Evolutionary conservation across 2,888 invertebrate species (phyloP), one percentile per base, ranked within the genome.

Genomic region (Phortica magna): DNA sequence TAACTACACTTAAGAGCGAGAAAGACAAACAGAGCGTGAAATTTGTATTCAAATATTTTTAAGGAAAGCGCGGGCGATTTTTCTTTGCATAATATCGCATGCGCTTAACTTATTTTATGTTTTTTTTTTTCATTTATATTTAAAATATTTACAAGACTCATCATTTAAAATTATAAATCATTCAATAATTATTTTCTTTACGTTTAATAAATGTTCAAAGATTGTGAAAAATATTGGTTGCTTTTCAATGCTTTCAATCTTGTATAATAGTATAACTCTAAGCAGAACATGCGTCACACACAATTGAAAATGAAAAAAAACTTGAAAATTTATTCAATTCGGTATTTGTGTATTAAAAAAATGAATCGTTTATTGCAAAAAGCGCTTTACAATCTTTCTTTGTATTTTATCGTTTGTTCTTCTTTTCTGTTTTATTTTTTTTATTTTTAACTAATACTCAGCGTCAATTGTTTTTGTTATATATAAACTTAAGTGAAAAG

Each of bases 351-450:
- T 43, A 19, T 61, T 61, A 31, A 31, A 48, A 80, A 72, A 74
- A 80, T 79, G 73, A 78, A 78, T 81, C 80, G 81, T 83, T 90
- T 89, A 91, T 91, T 91, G 90, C 91, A 91, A 91, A 91, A 91
- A 91, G 91, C 91, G 91, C 91, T 91, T 90, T 90, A 91, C 91
- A 90, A 71, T 71, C 31, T 31, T 31, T 31, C 31, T 19, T 10
- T 31, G 12, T 53, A 2, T 53, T 22, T 78, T 76, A 73, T 76
- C 57, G 68, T 42, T 70, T 39, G 55, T 67, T 2, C 22, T 43
- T 71, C 14, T 75, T 64, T 75, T 73, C 76, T 77, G 64, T 75
- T 48, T 48, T 73, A 22, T 39, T 12, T 53, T 53, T 41, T 71
- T 48, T 77, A 68, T 55, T 41, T 77, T 12, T 70, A 41, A 70